Conservation (phyloP, 2,113 vertebrate genomes). For the Odocoileus hemionus region DNA sequence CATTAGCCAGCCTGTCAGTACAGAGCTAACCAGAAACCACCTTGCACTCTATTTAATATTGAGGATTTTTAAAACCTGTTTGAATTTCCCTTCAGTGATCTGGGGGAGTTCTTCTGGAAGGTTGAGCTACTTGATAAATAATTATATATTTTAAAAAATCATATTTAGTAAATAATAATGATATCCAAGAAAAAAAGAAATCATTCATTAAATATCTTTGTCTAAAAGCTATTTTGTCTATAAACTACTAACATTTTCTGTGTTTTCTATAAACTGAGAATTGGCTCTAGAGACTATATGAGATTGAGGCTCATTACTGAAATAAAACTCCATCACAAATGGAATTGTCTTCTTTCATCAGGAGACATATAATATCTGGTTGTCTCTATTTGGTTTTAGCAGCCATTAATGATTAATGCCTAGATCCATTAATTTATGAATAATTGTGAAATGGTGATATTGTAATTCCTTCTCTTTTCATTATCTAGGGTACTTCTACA, state of each 20-base stretch:
- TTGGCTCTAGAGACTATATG: neutral
- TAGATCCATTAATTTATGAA: constrained; percentile 13
- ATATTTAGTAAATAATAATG: neutral
- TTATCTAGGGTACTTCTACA: neutral
- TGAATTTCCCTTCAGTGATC: neutral
- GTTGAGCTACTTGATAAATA: neutral
- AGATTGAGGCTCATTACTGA: neutral
- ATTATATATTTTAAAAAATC: neutral
- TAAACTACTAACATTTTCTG: neutral
- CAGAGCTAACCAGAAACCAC: neutral
- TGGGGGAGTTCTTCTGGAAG: neutral
- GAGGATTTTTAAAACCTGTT: neutral
- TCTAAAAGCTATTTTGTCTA: neutral
- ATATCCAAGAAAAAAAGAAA: neutral
- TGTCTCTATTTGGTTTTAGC: neutral
- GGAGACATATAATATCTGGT: neutral
- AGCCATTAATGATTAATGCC: neutral
- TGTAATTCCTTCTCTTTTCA: neutral
- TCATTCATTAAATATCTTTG: neutral
- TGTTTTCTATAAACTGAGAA: neutral
- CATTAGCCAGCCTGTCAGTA: constrained; percentile 34
- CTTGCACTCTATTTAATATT: neutral
- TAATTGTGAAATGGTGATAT: neutral
- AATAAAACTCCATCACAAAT: neutral
- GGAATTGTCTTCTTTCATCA: neutral